Percentiles rank a stretch among this genome's conserved stretches.
Conservation (phyloP, 23 tunicate species). For the Oikopleura dioica region DNA sequence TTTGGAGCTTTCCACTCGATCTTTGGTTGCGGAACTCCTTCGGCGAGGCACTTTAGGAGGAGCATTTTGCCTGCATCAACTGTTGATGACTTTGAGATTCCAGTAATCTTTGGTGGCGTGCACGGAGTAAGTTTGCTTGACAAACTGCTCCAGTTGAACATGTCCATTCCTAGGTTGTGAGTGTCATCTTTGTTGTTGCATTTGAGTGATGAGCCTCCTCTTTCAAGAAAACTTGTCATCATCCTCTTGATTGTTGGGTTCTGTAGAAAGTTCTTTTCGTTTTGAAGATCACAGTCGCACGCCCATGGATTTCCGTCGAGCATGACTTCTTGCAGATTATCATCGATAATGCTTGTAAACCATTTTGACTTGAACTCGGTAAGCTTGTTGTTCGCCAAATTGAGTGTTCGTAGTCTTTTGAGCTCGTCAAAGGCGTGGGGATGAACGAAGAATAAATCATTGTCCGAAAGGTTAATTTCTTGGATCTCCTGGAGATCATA, state of each 20-base stretch:
- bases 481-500: slow-evolving; percentile 56
- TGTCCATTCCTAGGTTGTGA: not conserved
- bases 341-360: slow-evolving; percentile 22
- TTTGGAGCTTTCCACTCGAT: slow-evolving; percentile 78
- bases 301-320: not conserved
- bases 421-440: slow-evolving; percentile 78
- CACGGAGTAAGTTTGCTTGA: slow-evolving; percentile 11
- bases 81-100: slow-evolving; percentile 27
- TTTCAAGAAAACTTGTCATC: not conserved
- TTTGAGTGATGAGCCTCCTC: not conserved
- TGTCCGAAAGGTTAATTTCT: slow-evolving; percentile 33
- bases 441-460: slow-evolving; percentile 51
- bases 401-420: slow-evolving; percentile 22
- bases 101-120: slow-evolving; percentile 28
- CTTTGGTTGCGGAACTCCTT: slow-evolving; percentile 23
- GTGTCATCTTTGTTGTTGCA: not conserved
- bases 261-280: not conserved
- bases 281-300: not conserved
- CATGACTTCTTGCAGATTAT: not conserved
- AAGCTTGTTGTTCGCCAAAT: slow-evolving; percentile 37
- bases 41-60: not conserved
- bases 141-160: not conserved
- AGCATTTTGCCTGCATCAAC: slow-evolving; percentile 17
- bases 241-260: not conserved
- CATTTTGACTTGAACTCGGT: slow-evolving; percentile 54